Conservation (phyloP, 1,140 invertebrate species). For the Zelostemma sp. region DNA sequence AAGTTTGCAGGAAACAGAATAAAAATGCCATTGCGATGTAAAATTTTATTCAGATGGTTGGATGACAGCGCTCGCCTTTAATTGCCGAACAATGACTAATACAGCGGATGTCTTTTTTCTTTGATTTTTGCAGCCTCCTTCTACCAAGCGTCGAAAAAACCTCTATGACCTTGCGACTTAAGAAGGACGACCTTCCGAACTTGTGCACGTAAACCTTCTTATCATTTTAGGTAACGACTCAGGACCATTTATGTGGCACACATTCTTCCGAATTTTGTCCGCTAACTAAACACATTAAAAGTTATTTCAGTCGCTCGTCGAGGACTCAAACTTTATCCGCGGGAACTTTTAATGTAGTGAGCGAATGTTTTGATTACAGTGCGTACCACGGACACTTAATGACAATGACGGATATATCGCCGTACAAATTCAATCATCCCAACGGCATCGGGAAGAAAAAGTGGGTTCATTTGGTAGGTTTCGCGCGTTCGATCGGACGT, state of each 20-base stretch:
- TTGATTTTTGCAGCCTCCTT: constrained; percentile 59
- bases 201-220: constrained; percentile 57
- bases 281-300: no score
- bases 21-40: no score
- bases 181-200: constrained; percentile 24
- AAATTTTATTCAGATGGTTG: constrained; percentile 25
- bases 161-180: constrained; percentile 18
- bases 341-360: neutral
- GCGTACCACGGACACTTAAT: constrained; percentile 98
- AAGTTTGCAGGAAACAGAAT: no score
- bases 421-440: constrained; percentile 95
- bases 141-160: constrained; percentile 22
- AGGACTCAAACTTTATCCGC: constrained; percentile 11
- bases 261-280: no score
- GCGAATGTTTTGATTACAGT: constrained; percentile 74
- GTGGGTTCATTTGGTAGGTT: constrained; percentile 93
- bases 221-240: constrained; percentile 66
- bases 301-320: constrained; percentile 42
- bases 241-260: constrained; percentile 54
- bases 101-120: constrained; percentile 53
- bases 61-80: neutral
- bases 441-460: constrained; percentile 84
- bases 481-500: neutral
- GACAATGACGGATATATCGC: constrained; percentile 95
- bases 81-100: constrained; percentile 45